Percentiles rank a stretch among this genome's conserved stretches.
phyloP scores from a whole-genome alignment of 1,140 invertebrate genomes.

The Bombus haemorrhoidalis region DNA sequence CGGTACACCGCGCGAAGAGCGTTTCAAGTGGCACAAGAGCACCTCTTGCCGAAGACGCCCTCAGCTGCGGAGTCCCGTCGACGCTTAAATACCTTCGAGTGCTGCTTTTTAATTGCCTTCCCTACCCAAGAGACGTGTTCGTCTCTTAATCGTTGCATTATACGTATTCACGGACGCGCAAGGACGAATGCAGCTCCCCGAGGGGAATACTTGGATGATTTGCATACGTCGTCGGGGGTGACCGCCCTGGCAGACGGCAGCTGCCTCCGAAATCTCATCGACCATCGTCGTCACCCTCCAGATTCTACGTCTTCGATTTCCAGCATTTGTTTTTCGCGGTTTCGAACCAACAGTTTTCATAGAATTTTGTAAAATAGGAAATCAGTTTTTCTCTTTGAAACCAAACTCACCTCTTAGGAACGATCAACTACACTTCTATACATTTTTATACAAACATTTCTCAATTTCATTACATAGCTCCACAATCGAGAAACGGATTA shows the following conservation, averaged over 20 bases:
- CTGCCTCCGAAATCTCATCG: conserved; percentile 36
- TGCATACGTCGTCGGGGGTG: conserved; percentile 34
- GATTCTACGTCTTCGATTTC: background rate
- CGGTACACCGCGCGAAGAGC: conserved; percentile 4
- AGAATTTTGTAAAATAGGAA: no score
- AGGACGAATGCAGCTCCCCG: conserved; percentile 20
- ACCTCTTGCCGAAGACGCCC: conserved; percentile 14
- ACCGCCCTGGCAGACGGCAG: conserved; percentile 47
- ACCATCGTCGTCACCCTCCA: background rate
- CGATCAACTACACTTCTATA: no score
- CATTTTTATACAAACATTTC: no score
- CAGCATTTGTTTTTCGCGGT: background rate
- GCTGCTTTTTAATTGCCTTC: conserved; percentile 27
- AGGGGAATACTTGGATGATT: conserved; percentile 8
- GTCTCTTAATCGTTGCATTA: background rate
- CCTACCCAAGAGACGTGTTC: background rate
- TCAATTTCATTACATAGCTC: no score
- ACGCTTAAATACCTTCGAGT: conserved; percentile 31
- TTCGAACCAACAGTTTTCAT: background rate
- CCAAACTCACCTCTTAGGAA: no score
- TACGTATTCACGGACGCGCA: conserved; percentile 14
- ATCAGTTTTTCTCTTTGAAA: background rate
- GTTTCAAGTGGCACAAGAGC: conserved; percentile 23
- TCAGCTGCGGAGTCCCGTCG: conserved; percentile 17
- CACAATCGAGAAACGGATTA: no score